Evolutionary conservation across 2,888 invertebrate genomes (phyloP).

Genomic region (Himalopsyche kuldschensis): DNA sequence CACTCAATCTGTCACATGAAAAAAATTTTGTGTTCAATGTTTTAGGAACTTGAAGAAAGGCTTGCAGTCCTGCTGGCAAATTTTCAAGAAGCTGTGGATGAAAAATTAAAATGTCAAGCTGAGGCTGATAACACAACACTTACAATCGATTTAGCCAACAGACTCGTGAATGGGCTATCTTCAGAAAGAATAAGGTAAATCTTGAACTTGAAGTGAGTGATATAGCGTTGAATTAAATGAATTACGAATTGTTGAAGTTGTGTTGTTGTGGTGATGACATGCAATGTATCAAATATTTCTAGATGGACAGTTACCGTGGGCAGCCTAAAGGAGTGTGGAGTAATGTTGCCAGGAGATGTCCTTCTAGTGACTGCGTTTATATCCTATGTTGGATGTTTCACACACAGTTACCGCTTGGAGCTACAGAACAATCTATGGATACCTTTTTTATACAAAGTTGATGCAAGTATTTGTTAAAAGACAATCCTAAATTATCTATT

Average conservation of each 20-base stretch:
- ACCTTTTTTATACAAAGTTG: conserved; percentile 71
- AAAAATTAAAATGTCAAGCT: conserved; percentile 87
- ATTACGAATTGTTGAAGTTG: background rate
- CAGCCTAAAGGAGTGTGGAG: conserved; percentile 70
- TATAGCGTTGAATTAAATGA: too few species aligned
- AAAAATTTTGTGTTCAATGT: background rate
- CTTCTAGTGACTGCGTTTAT: conserved; percentile 89
- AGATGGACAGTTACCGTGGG: conserved; percentile 56
- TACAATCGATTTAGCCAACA: conserved; percentile 88
- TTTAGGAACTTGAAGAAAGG: conserved; percentile 73
- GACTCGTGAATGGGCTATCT: conserved; percentile 88
- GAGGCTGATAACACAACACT: conserved; percentile 89
- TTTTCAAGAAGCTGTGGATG: conserved; percentile 83
- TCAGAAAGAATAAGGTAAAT: conserved; percentile 76
- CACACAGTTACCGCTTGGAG: conserved; percentile 77
- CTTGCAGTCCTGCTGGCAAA: conserved; percentile 75
- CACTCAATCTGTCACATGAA: background rate
- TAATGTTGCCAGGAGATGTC: conserved; percentile 86
- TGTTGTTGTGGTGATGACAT: background rate
- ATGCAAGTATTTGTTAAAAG: conserved; percentile 49
- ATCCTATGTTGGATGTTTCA: conserved; percentile 94
- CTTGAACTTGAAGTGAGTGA: too few species aligned
- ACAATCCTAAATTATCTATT: background rate
- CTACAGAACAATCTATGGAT: conserved; percentile 79
- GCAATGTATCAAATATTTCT: background rate